Evolutionary conservation across 2,113 vertebrate species (phyloP), one percentile per base, ranked within the genome.

Genomic region (Sardina pilchardus): DNA sequence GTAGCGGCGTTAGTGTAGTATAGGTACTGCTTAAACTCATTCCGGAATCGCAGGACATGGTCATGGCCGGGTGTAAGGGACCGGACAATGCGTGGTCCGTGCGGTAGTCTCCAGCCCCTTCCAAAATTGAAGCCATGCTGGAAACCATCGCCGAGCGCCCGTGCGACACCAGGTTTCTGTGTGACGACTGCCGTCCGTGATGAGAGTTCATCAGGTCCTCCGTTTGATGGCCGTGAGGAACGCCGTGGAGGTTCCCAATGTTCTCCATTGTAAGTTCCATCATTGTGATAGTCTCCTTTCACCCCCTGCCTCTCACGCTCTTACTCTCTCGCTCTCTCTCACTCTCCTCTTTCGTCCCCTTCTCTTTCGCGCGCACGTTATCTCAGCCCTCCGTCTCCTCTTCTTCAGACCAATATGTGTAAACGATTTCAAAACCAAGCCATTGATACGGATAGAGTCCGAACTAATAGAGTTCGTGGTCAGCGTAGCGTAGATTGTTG

Each of bases 231-330:
- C 96, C 95, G 93, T 98, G 97, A 91, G 97, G 93, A 88, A 97
- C 96, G 82, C 96, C 96, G 94, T 98, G 97, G 86, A 97, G 94
- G 92, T 96, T 97, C 92, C 97, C 97, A 93, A 99, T 96, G 95
- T 97, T 97, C 93, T 99, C 97, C 96, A 99, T 96, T 94, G 96
- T 97, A 93, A 99, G 97, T 96, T 99, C 97, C 97, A 98, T 98
- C 92, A 91, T 88, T 93, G 93, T 91, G 94, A 90, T 82, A 90
- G 94, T 94, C 91, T 90, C 89, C 93, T 92, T 92, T 91, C 91
- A 85, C 93, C 84, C 92, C 84, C 84, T 89, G 90, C 84, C 92
- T 89, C 91, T 91, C 84, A 44, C 86, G 39, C 39, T 71, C 89
- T 85, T 75, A 16, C 53, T 83, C 78, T 59, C 39, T 42, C 39